Evolutionary conservation across 2,888 invertebrate species (phyloP), one percentile per base, ranked within the genome.

Genomic region (Portevinia maculata): DNA sequence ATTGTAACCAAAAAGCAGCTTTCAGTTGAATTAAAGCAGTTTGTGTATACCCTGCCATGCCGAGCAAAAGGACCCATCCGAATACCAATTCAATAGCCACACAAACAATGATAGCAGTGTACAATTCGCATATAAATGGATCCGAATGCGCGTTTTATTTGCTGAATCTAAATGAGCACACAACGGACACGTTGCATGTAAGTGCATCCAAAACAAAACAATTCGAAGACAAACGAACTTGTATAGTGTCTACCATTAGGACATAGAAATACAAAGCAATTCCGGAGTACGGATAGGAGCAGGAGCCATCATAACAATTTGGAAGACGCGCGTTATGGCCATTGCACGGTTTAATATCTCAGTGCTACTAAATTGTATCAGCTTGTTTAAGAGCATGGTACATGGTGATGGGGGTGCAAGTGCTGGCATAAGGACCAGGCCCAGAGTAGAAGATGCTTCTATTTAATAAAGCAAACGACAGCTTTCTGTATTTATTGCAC

Each of bases 391-490:
- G 15, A 7, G 21, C 11, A 8, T 41, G 30, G 24, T 32, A 11
- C n/a, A 32, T 7, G 13, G 21, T 8, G 44, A 19, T 4, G 32
- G 37, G 39, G 13, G 50, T 21, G 19, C 19, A 11, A 13, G n/a
- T 17, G 28, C 15, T 9, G n/a, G 13, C 55, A 34, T 17, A 34
- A 19, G 50, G 28, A 44, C 34, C 15, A 34, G 15, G 19, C 48
- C 19, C 39, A 8, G 19, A 11, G 41, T 59, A 11, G 53, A 70
- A 71, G 67, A 73, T 39, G 55, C 53, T 60, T 53, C 67, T 39
- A 55, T 73, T 79, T 67, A 79, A 79, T 79, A 79, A 74, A 79
- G 55, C 67, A 74, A 79, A 79, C 55, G 74, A 79, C 67, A 74
- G 60, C 60, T 79, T 67, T 79, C 67, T 55, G 67, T 79, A 62